These are phyloP conservation scores for Drosophila tsacasi DNA, from an alignment of 1,140 invertebrate genomes.

Conservation along the genomic window DNA sequence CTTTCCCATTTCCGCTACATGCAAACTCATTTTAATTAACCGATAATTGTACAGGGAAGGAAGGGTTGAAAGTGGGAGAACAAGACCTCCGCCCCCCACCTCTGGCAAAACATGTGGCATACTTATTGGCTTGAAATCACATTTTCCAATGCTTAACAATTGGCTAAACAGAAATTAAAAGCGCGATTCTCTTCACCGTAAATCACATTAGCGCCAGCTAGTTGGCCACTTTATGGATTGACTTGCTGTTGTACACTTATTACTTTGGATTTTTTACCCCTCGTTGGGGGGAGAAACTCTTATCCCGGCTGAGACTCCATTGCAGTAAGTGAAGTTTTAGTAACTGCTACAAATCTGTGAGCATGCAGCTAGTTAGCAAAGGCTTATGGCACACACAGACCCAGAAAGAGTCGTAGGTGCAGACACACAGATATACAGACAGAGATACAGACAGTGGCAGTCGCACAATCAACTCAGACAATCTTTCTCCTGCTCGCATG, in stretches of 20 bases:
- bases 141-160: conserved; percentile 39
- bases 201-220: conserved; percentile 40
- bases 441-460: not conserved
- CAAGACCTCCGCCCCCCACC: too few relatives aligned
- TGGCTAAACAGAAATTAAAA: conserved; percentile 27
- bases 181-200: conserved; percentile 17
- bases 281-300: not conserved
- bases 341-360: conserved; percentile 60
- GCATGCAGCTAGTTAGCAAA: conserved; percentile 60
- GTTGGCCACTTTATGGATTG: conserved; percentile 39
- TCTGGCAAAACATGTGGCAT: conserved; percentile 5
- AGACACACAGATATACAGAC: conserved; percentile 10
- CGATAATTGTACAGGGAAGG: conserved; percentile 20
- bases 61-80: not conserved
- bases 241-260: conserved; percentile 4
- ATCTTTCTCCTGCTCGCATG: conserved; percentile 40
- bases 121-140: conserved; percentile 28
- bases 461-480: conserved; percentile 44
- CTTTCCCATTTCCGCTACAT: conserved; percentile 24
- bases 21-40: conserved; percentile 45
- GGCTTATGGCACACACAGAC: conserved; percentile 39
- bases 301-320: conserved; percentile 30
- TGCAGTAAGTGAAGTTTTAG: conserved; percentile 51
- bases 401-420: conserved; percentile 3
- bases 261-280: conserved; percentile 1